Conservation (phyloP, 2,113 vertebrate genomes). For the Gobiocypris rarus region DNA sequence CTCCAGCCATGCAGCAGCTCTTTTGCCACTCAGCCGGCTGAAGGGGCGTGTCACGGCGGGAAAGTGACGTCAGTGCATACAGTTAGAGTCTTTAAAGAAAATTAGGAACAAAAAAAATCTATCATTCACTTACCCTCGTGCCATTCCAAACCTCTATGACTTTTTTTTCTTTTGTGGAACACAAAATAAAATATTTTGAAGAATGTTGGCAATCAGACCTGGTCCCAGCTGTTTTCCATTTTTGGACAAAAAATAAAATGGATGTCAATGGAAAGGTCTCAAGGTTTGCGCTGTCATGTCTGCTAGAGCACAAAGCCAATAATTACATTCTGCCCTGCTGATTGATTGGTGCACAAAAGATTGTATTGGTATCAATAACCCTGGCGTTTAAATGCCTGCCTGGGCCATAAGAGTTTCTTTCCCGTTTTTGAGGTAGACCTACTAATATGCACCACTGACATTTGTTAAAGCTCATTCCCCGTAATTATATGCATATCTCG, state of each 20-base stretch:
- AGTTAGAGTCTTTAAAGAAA: too few relatives aligned
- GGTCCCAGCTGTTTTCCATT: too few relatives aligned
- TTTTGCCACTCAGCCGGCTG: too few relatives aligned
- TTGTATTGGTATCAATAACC: conserved; percentile 52
- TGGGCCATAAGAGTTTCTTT: not conserved
- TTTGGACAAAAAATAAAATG: too few relatives aligned
- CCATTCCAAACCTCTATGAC: not conserved
- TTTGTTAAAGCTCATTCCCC: conserved; percentile 2
- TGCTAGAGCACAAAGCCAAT: conserved; percentile 33
- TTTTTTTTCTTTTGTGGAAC: not conserved
- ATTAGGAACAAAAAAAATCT: too few relatives aligned
- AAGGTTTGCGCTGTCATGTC: conserved; percentile 33
- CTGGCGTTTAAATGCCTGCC: conserved; percentile 14
- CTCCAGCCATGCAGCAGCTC: too few relatives aligned
- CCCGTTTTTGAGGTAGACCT: not conserved
- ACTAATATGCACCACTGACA: not conserved
- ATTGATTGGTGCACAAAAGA: conserved; percentile 56
- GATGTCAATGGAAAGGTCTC: not conserved
- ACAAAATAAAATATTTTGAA: not conserved
- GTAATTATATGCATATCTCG: not conserved
- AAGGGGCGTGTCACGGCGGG: too few relatives aligned
- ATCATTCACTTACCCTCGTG: not conserved
- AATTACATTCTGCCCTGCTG: conserved; percentile 30
- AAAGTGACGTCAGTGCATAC: too few relatives aligned
- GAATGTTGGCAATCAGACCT: not conserved